These are phyloP conservation scores for Carduelis carduelis DNA, from an alignment of 2,797 vertebrate species.

Conservation along the genomic window DNA sequence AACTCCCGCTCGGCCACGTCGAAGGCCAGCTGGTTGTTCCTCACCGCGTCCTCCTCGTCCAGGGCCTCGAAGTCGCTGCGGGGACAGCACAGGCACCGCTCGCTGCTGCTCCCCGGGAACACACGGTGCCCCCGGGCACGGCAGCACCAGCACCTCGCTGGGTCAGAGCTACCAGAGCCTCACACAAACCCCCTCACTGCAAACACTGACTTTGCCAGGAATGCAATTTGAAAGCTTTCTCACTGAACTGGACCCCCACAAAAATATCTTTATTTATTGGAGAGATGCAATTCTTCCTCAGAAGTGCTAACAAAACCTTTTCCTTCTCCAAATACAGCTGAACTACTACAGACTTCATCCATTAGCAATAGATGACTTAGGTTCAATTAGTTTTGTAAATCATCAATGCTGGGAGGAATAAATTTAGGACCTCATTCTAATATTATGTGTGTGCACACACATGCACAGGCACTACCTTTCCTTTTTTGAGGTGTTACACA, in stretches of 20 bases:
- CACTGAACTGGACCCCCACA: not conserved
- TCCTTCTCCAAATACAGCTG: not conserved
- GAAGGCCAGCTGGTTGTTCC: conserved; percentile 91
- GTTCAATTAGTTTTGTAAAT: not conserved
- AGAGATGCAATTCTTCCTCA: not conserved
- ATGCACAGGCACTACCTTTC: not conserved
- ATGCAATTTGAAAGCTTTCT: not conserved
- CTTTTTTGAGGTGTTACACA: not conserved
- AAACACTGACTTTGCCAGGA: not conserved
- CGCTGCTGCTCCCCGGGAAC: not conserved
- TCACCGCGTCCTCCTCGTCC: conserved; percentile 81
- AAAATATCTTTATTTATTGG: not conserved
- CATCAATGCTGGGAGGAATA: not conserved
- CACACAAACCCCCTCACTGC: not conserved
- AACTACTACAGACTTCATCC: not conserved
- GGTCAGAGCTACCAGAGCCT: not conserved
- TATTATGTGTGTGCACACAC: rapidly evolving
- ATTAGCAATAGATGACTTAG: not conserved
- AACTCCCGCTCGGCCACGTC: conserved; percentile 90
- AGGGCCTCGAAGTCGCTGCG: conserved; percentile 88
- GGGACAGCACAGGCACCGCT: not conserved
- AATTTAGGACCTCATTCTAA: not conserved
- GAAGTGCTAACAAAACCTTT: not conserved
- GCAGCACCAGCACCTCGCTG: not conserved
- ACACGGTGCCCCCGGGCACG: rapidly evolving